A percentile compares a stretch with the other conserved stretches of the same genome.
phyloP scores from a whole-genome alignment of 1,140 invertebrate species.

The Listronotus oregonensis region DNA sequence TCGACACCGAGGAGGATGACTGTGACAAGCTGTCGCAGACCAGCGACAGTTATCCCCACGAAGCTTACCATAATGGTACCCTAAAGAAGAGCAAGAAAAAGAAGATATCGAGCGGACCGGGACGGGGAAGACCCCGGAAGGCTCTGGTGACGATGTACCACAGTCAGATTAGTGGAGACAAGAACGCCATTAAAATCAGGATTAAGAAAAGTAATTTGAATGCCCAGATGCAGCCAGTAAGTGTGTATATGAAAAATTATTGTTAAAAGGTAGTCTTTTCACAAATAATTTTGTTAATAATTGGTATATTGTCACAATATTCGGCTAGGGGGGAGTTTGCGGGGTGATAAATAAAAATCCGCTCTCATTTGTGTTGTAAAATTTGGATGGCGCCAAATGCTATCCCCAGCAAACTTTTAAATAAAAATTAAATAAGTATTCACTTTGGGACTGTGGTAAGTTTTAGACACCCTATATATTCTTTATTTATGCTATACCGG shows the following conservation, averaged over 20 bases:
- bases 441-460: too few relatives aligned
- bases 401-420: too few relatives aligned
- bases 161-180: slow-evolving; percentile 65
- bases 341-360: too few relatives aligned
- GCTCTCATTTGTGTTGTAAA: too few relatives aligned
- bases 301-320: too few relatives aligned
- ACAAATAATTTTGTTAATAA: too few relatives aligned
- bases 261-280: too few relatives aligned
- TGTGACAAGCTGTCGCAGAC: slow-evolving; percentile 16
- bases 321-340: too few relatives aligned
- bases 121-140: slow-evolving; percentile 51
- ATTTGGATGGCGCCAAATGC: too few relatives aligned
- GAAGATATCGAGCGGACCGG: slow-evolving; percentile 40
- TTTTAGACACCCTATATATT: too few relatives aligned
- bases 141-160: slow-evolving; percentile 57
- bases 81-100: slow-evolving; percentile 38
- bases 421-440: too few relatives aligned
- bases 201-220: slow-evolving; percentile 64
- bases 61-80: slow-evolving; percentile 40
- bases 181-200: slow-evolving; percentile 67
- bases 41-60: slow-evolving; percentile 26
- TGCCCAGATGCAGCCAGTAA: slow-evolving; percentile 8
- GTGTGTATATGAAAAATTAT: not conserved
- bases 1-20: slow-evolving; percentile 34
- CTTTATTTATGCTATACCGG: too few relatives aligned